Conservation (phyloP, 2,113 vertebrate species). For the Bos indicus region DNA sequence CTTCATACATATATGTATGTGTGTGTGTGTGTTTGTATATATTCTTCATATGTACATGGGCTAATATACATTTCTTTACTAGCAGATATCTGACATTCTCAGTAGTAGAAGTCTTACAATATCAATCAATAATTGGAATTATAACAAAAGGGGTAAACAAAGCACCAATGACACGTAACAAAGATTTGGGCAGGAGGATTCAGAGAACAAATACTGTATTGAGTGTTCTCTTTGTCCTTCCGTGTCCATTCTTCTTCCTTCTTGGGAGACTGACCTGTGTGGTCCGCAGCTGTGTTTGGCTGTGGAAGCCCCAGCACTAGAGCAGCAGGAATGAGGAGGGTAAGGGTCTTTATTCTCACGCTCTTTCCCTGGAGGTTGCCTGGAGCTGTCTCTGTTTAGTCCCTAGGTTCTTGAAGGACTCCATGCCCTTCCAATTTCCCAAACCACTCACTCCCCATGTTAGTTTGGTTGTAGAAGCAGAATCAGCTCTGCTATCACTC, state of each 20-base stretch:
- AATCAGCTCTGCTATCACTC: not conserved
- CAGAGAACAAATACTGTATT: not conserved
- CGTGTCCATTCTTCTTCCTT: not conserved
- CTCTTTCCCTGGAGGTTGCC: not conserved
- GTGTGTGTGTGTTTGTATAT: not conserved
- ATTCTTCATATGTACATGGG: not conserved
- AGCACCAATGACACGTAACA: not conserved
- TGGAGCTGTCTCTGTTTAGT: not conserved
- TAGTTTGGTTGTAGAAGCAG: no score
- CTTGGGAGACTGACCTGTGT: not conserved
- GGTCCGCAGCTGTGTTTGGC: not conserved
- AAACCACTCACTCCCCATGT: not conserved
- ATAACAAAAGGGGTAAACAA: not conserved
- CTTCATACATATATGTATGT: not conserved
- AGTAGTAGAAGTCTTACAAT: not conserved
- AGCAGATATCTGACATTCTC: not conserved
- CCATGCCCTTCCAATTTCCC: not conserved
- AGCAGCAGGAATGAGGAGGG: not conserved
- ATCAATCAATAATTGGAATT: not conserved
- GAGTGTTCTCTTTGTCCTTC: not conserved
- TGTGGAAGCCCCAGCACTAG: not conserved
- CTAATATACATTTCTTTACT: not conserved
- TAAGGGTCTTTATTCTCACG: not conserved
- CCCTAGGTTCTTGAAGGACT: not conserved
- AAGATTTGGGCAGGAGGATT: not conserved